Percentiles rank a stretch among this genome's conserved stretches.
Conservation (phyloP, 2,797 vertebrate genomes). For the Acanthornis magna region DNA sequence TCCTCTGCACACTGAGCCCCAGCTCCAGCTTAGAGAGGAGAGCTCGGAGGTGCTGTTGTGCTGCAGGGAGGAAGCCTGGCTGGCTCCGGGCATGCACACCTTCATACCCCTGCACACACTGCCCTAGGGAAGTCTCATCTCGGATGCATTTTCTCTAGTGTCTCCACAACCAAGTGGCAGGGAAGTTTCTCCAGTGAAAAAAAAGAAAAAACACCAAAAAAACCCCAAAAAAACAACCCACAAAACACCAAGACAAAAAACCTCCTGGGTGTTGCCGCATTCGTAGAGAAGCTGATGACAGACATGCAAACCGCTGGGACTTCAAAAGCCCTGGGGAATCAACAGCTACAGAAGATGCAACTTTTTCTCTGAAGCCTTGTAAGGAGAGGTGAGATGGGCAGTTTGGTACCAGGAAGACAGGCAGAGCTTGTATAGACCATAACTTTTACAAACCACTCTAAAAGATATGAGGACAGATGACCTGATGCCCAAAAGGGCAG, state of each 20-base stretch:
- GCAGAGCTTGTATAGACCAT: neutral
- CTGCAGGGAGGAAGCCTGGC: neutral
- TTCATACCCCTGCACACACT: fast-evolving
- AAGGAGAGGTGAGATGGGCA: neutral
- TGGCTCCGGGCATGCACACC: neutral
- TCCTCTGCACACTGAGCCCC: neutral
- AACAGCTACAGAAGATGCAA: neutral
- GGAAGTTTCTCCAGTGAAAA: neutral
- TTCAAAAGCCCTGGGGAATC: neutral
- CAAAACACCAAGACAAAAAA: neutral
- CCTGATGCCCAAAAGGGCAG: neutral
- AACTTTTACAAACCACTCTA: neutral
- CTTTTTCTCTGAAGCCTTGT: neutral
- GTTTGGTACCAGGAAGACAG: neutral
- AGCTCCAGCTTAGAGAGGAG: neutral
- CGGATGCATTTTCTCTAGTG: neutral
- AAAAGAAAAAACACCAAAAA: neutral
- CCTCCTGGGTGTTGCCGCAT: neutral
- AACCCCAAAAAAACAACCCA: neutral
- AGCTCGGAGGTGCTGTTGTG: neutral
- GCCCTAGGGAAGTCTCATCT: neutral
- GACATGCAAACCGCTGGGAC: neutral
- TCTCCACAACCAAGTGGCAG: neutral
- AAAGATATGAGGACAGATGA: neutral
- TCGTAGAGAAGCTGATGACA: neutral